Base-by-base conservation (phyloP, 92 coral and sea anemone species). In the Muricea muricata region DNA sequence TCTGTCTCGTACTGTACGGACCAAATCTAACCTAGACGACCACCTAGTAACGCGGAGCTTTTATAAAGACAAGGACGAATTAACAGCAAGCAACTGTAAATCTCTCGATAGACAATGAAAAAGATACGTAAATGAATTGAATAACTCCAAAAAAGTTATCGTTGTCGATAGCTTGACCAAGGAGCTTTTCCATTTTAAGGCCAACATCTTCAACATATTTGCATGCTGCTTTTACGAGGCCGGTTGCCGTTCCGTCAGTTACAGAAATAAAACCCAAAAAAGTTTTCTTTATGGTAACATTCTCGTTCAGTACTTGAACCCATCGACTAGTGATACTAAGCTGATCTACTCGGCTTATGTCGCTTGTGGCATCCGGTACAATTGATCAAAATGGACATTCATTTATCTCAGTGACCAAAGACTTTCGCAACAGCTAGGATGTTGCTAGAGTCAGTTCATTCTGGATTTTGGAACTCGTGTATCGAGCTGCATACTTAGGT, bases 71-170 rank as follows among this genome's bases (percentile, higher is more conserved):
- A 73, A 23, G 35, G 79, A 73, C 29, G 34, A 40, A n/a, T 73
- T 12, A 40, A 40, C 79, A 73, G 79, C 79, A n/a, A 40, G 57
- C 32, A 73, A 23, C 56, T 40, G 57, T 40, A 73, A 46, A 40
- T 73, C 79, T 73, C 79, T 41, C 28, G 57, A 73, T 40, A 34
- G 79, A 73, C 56, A 61, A 46, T 73, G 79, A 40, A 61, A 73
- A 73, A 69, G 37, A 69, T 4, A 68, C 50, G 50, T 68, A 68
- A 68, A 68, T 68, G 18, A 50, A 68, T 68, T 68, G 75, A 68
- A 68, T 68, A 68, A 31, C 14, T 10, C 78, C 32, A 48, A 71
- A 24, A 42, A 61, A 10, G 46, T 46, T 58, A 41, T 18, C 0
- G 79, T 58, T 71, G 78, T n/a, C n/a, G n/a, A n/a, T n/a, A n/a